These are phyloP conservation scores for Paramuricea clavata DNA, from an alignment of 92 coral and sea anemone genomes.

Conservation along the genomic window DNA sequence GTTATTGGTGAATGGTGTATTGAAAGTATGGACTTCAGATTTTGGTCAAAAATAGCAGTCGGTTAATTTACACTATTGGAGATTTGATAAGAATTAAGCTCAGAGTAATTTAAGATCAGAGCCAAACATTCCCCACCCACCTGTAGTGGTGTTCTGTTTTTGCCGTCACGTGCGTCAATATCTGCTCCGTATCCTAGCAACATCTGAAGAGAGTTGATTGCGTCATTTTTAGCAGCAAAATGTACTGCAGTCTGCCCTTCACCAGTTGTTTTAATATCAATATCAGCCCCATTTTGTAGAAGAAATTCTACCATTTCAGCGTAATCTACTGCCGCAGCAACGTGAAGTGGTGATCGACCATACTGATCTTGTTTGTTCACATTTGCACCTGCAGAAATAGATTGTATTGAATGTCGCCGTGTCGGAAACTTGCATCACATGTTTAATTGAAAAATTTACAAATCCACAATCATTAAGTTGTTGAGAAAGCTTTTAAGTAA, in stretches of 20 bases:
- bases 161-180: slow-evolving; percentile 42
- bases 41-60: background rate
- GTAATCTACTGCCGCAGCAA: slow-evolving; percentile 48
- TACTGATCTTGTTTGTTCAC: slow-evolving; percentile 41
- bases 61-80: background rate
- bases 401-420: background rate
- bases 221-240: slow-evolving; percentile 44
- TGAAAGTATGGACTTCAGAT: background rate
- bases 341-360: slow-evolving; percentile 46
- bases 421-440: background rate
- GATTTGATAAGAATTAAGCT: background rate
- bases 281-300: slow-evolving; percentile 33
- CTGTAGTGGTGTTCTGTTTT: slow-evolving; percentile 35
- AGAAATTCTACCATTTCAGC: slow-evolving; percentile 56
- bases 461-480: too few species aligned
- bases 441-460: too few species aligned
- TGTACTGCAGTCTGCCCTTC: slow-evolving; percentile 36
- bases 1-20: too few species aligned
- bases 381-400: slow-evolving; percentile 17
- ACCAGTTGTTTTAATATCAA: slow-evolving; percentile 29
- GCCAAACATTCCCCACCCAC: background rate
- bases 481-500: too few species aligned
- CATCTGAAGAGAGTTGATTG: slow-evolving; percentile 39
- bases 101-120: background rate
- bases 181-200: slow-evolving; percentile 39